These are phyloP conservation scores for Halichoerus grypus DNA, from an alignment of 2,113 vertebrate genomes.

Conservation along the genomic window DNA sequence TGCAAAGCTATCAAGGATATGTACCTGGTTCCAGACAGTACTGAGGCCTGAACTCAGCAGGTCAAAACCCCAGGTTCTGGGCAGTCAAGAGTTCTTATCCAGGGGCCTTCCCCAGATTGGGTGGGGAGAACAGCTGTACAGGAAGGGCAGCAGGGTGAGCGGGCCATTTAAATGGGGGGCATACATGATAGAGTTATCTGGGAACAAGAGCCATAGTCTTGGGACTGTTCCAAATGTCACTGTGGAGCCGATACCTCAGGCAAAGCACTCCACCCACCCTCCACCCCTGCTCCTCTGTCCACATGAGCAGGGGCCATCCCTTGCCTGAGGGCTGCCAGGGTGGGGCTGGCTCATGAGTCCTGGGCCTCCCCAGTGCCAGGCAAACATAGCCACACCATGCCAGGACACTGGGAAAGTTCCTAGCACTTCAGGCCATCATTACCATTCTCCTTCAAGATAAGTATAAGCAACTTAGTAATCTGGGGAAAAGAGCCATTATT, in stretches of 20 bases:
- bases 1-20: background rate
- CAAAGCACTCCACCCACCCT: slow-evolving; percentile 74
- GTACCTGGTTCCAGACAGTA: background rate
- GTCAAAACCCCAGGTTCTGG: background rate
- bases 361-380: background rate
- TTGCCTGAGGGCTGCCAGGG: background rate
- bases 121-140: slow-evolving; percentile 57
- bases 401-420: background rate
- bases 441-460: background rate
- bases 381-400: background rate
- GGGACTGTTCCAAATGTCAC: slow-evolving; percentile 71
- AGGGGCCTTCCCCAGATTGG: slow-evolving; percentile 45
- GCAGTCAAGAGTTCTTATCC: slow-evolving; percentile 61
- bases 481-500: background rate
- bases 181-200: slow-evolving; percentile 76
- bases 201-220: slow-evolving; percentile 66
- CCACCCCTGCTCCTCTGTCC: slow-evolving; percentile 33
- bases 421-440: background rate
- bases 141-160: background rate
- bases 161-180: slow-evolving; percentile 34
- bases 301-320: background rate
- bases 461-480: background rate
- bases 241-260: slow-evolving; percentile 70
- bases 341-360: background rate
- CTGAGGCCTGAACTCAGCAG: background rate